phyloP scores from a whole-genome alignment of 2,888 invertebrate genomes.

The Pristionchus fissidentatus region DNA sequence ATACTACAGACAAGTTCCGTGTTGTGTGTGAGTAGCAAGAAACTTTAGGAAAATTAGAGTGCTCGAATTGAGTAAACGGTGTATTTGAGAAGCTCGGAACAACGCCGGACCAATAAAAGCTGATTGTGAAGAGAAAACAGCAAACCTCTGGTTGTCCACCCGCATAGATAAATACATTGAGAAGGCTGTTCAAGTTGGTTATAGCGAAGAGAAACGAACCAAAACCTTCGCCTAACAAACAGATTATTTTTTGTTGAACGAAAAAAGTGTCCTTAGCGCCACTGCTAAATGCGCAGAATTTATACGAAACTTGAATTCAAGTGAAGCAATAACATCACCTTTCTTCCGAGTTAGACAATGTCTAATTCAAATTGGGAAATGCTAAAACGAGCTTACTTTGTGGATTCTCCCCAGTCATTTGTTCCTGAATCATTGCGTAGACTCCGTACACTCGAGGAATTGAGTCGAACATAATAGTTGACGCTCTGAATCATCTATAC shows the following conservation, averaged over 20 bases:
- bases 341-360: too few relatives aligned
- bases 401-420: not conserved
- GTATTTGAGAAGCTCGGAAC: not conserved
- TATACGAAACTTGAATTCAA: too few relatives aligned
- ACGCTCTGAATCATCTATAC: not conserved
- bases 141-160: not conserved
- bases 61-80: not conserved
- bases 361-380: too few relatives aligned
- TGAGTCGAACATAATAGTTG: not conserved
- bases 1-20: too few relatives aligned
- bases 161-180: slow-evolving; percentile 38
- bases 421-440: slow-evolving; percentile 21
- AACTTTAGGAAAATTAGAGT: not conserved
- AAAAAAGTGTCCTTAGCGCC: too few relatives aligned
- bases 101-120: too few relatives aligned
- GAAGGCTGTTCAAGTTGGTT: slow-evolving; percentile 14
- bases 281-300: too few relatives aligned
- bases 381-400: not conserved
- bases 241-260: not conserved
- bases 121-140: too few relatives aligned
- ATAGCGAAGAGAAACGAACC: slow-evolving; percentile 28
- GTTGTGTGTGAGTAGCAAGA: not conserved
- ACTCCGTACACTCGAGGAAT: slow-evolving; percentile 32
- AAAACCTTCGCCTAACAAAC: not conserved
- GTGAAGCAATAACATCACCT: too few relatives aligned